Percentiles rank a stretch among this genome's conserved stretches.
These are phyloP conservation scores for Novumbra hubbsi DNA, from an alignment of 2,797 vertebrate genomes.

Conservation along the genomic window DNA sequence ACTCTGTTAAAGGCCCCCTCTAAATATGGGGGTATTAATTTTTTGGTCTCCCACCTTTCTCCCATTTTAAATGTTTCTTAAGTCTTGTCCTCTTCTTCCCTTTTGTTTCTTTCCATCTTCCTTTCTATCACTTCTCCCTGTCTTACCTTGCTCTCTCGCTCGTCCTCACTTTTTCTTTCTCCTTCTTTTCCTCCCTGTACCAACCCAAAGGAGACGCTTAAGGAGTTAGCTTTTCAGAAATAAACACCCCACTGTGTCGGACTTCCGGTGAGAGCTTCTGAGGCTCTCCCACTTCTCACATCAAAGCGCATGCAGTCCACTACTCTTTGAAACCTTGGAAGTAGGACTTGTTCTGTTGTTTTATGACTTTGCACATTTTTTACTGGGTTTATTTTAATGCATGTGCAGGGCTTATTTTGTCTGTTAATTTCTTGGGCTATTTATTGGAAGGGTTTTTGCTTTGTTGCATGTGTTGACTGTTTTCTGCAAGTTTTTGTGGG, in stretches of 20 bases:
- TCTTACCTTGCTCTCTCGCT: neutral
- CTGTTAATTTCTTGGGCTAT: neutral
- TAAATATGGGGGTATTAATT: slow-evolving; percentile 50
- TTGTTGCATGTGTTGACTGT: neutral
- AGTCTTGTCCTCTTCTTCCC: slow-evolving; percentile 13
- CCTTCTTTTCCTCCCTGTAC: slow-evolving; percentile 20
- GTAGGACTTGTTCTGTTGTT: slow-evolving; percentile 28
- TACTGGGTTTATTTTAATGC: slow-evolving; percentile 12
- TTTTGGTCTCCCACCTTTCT: slow-evolving; percentile 22
- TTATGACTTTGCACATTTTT: neutral
- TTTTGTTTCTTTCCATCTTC: too few species aligned
- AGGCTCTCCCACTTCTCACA: slow-evolving; percentile 20
- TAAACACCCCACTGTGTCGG: slow-evolving; percentile 53
- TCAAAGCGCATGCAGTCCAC: slow-evolving; percentile 27
- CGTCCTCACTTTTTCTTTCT: neutral
- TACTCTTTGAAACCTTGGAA: slow-evolving; percentile 30
- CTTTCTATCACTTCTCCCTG: neutral
- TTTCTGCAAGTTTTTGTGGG: too few species aligned
- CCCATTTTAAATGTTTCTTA: slow-evolving; percentile 37
- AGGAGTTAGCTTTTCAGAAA: slow-evolving; percentile 47
- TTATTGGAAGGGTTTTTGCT: neutral
- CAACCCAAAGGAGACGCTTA: slow-evolving; percentile 39
- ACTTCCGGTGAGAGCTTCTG: slow-evolving; percentile 59
- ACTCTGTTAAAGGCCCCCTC: slow-evolving; percentile 33
- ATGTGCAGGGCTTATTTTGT: neutral